Percentiles rank a stretch among this genome's conserved stretches.
phyloP scores from a whole-genome alignment of 2,797 vertebrate species.

The Scolopax rusticola region DNA sequence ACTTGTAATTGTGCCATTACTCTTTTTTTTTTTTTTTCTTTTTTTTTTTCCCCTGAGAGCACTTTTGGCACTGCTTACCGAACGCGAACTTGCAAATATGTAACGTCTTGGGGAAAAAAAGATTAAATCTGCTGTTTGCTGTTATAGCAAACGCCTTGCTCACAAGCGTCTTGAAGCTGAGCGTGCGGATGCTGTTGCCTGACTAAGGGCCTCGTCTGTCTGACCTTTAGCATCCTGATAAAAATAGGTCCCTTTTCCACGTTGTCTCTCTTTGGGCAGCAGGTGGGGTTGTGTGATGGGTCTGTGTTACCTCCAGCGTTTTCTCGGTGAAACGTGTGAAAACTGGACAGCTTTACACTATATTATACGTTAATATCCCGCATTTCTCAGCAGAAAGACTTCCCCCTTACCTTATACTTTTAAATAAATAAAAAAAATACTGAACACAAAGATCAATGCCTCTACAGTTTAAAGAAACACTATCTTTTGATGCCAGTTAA shows the following conservation, averaged over 20 bases:
- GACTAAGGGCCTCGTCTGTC: not conserved
- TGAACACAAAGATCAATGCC: not conserved
- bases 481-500: not conserved
- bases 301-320: slow-evolving; percentile 44
- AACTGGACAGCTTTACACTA: not conserved
- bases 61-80: slow-evolving; percentile 17
- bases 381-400: not conserved
- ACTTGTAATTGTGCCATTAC: not conserved
- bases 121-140: not conserved
- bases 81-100: slow-evolving; percentile 43
- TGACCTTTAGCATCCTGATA: slow-evolving; percentile 67
- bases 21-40: too few relatives aligned
- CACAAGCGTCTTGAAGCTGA: not conserved
- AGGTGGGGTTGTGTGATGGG: slow-evolving; percentile 33
- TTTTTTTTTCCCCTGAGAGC: not conserved
- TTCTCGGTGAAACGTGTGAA: not conserved
- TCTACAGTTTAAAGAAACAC: not conserved
- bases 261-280: not conserved
- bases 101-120: not conserved
- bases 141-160: not conserved
- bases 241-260: slow-evolving; percentile 55
- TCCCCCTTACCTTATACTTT: not conserved
- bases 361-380: not conserved
- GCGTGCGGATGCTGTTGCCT: not conserved
- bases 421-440: not conserved